phyloP scores from a whole-genome alignment of 2,113 vertebrate genomes.

The Caloenas nicobarica region DNA sequence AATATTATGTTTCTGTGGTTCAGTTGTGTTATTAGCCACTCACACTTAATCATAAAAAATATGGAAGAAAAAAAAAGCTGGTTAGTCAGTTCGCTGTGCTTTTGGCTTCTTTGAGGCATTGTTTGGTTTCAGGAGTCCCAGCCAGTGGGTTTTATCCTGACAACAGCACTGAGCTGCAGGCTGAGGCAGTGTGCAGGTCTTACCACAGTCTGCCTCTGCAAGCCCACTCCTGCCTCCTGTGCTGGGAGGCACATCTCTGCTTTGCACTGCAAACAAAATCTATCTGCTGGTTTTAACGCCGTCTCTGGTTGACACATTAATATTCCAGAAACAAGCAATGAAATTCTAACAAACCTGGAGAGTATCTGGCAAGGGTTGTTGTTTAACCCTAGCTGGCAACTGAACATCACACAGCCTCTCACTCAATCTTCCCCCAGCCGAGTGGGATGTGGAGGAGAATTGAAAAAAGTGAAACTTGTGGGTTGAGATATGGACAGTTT shows the following conservation, averaged over 20 bases:
- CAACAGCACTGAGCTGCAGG: accelerated
- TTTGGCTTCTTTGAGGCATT: background rate
- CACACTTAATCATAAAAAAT: background rate
- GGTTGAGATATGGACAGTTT: too few species aligned
- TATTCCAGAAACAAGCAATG: background rate
- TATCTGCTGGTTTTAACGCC: background rate
- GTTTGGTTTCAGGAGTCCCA: background rate
- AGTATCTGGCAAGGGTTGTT: background rate
- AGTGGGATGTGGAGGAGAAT: too few species aligned
- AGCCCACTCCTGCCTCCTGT: background rate
- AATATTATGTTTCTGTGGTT: background rate
- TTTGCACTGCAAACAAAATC: background rate
- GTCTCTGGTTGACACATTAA: background rate
- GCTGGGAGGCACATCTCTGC: background rate
- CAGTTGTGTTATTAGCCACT: background rate
- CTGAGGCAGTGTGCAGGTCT: background rate
- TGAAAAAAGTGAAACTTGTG: too few species aligned
- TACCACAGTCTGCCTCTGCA: background rate
- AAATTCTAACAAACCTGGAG: background rate
- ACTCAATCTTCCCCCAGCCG: too few species aligned
- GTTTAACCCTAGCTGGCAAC: too few species aligned
- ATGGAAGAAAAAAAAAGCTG: background rate
- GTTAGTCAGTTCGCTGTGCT: background rate
- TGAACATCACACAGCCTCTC: too few species aligned
- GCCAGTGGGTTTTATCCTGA: background rate